These are phyloP conservation scores for Anoplolepis gracilipes DNA, from an alignment of 1,140 invertebrate genomes.

Conservation along the genomic window DNA sequence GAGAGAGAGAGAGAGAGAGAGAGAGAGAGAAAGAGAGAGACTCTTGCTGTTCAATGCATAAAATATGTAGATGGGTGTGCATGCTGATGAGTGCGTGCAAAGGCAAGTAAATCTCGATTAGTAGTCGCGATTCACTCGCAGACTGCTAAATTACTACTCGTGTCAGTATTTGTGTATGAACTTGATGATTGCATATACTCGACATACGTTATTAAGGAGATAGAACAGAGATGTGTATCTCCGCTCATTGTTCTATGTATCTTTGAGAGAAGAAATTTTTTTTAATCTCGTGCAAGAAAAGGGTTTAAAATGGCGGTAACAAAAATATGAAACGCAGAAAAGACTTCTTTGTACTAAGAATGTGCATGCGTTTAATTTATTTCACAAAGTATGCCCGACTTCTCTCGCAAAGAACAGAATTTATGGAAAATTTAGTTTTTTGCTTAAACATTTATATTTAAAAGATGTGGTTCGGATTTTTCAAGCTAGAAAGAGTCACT, in stretches of 20 bases:
- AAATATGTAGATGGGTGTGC: slow-evolving; percentile 38
- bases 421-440: slow-evolving; percentile 26
- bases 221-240: not conserved
- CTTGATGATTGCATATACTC: slow-evolving; percentile 51
- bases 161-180: slow-evolving; percentile 54
- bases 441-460: slow-evolving; percentile 19
- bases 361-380: slow-evolving; percentile 38
- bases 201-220: slow-evolving; percentile 35
- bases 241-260: slow-evolving; percentile 22
- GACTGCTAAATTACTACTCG: slow-evolving; percentile 69
- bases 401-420: slow-evolving; percentile 32
- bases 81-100: slow-evolving; percentile 50
- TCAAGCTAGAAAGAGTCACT: not conserved
- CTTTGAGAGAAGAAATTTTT: not conserved
- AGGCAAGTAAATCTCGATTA: slow-evolving; percentile 56
- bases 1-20: no score
- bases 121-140: slow-evolving; percentile 57
- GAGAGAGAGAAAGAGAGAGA: no score
- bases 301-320: not conserved
- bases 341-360: slow-evolving; percentile 6
- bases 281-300: not conserved
- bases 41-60: not conserved
- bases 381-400: not conserved
- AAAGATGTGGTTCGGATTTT: slow-evolving; percentile 29
- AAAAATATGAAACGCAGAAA: not conserved